phyloP scores from a whole-genome alignment of 2,113 vertebrate genomes.

The Hydrolagus affinis region DNA sequence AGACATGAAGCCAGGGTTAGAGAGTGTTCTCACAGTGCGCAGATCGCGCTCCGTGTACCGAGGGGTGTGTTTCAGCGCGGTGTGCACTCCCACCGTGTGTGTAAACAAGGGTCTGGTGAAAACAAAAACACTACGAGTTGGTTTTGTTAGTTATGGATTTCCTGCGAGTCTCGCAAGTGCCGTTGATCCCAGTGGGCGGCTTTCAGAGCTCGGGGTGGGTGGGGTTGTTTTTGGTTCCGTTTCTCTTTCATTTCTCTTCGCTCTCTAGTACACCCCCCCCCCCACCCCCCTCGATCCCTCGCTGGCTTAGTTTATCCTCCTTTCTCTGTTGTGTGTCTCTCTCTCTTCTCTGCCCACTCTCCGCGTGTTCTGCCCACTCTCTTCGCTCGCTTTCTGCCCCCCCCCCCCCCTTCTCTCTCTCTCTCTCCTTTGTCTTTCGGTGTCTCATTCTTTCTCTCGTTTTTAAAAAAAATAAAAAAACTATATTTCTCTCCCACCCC shows the following conservation, averaged over 20 bases:
- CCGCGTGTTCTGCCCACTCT: neutral
- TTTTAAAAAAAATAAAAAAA: too few relatives aligned
- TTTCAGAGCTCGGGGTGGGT: neutral
- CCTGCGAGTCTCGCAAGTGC: neutral
- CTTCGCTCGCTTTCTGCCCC: neutral
- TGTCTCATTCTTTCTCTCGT: too few relatives aligned
- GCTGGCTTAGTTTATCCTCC: neutral
- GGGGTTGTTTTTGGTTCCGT: neutral
- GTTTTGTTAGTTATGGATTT: conserved; percentile 12
- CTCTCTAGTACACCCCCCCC: neutral
- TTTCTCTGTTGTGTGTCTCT: neutral
- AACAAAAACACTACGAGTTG: neutral
- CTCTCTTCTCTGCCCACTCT: neutral
- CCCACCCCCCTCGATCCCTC: too few relatives aligned
- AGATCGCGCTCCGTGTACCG: rapidly evolving
- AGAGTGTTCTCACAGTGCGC: too few relatives aligned
- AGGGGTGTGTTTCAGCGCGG: too few relatives aligned
- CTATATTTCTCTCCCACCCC: too few relatives aligned
- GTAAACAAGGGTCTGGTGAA: neutral
- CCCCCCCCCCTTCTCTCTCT: neutral
- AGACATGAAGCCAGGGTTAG: neutral
- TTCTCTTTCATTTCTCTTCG: neutral
- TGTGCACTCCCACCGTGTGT: neutral
- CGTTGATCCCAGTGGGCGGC: too few relatives aligned
- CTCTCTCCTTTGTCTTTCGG: neutral